phyloP scores from a whole-genome alignment of 64 coral and sea anemone genomes.

The Montipora capricornis region DNA sequence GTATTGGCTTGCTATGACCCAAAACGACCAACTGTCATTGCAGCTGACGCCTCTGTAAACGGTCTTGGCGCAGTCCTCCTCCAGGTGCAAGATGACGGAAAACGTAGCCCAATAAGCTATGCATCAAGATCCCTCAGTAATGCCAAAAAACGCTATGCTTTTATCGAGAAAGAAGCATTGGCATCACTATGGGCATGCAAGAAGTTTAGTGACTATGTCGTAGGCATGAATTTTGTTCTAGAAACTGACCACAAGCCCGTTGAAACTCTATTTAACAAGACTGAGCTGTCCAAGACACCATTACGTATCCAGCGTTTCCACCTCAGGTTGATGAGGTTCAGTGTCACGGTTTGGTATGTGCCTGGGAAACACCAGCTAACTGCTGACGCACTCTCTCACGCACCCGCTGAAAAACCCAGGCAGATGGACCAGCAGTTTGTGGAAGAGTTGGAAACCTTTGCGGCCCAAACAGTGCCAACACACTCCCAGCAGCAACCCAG shows the following conservation, averaged over 20 bases:
- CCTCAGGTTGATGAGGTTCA: too few species aligned
- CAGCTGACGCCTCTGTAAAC: too few species aligned
- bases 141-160: slow-evolving; percentile 38
- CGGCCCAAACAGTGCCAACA: too few species aligned
- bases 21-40: too few species aligned
- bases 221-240: slow-evolving; percentile 41
- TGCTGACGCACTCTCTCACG: too few species aligned
- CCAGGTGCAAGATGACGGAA: slow-evolving; percentile 59
- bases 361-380: too few species aligned
- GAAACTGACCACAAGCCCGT: slow-evolving; percentile 40
- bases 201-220: slow-evolving; percentile 36
- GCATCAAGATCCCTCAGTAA: slow-evolving; percentile 46
- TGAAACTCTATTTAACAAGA: background rate
- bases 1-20: slow-evolving; percentile 49
- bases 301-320: background rate
- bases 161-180: slow-evolving; percentile 50
- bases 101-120: slow-evolving; percentile 7
- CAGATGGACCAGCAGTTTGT: too few species aligned
- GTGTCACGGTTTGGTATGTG: too few species aligned
- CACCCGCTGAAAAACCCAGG: too few species aligned
- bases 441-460: too few species aligned
- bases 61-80: slow-evolving; percentile 11
- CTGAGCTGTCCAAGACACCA: slow-evolving; percentile 20
- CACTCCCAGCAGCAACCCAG: too few species aligned
- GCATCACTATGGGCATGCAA: slow-evolving; percentile 40